Evolutionary conservation across 35 echinoderm and acorn worm species (phyloP), one percentile per base, ranked within the genome.

Genomic region (Antedon bifida): DNA sequence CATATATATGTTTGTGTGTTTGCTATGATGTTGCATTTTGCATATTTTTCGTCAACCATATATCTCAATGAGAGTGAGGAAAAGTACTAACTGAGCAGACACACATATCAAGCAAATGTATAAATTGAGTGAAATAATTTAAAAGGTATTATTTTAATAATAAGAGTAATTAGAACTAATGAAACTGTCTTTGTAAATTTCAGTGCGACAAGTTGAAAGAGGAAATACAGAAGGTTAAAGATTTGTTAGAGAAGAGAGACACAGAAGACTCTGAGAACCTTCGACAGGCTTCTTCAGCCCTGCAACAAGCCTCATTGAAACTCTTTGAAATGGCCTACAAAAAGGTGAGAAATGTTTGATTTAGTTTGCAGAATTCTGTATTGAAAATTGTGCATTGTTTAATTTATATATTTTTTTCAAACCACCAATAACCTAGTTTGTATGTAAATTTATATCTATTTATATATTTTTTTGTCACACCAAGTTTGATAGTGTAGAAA

Each of bases 301-400:
- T 97, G 4, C 94, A 97, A 34, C 94, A 97, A 77, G 84, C 94
- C 17, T 97, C 94, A 26, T 91, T 97, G 34, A 97, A 97, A 81
- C 94, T 97, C 84, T 97, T 97, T 84, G 94, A 97, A 83, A 87
- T 91, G 84, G 94, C 94, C 0, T 97, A 97, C 77, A 97, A 92
- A 81, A 97, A 97, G 90, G 94, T 92, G 44, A 86, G 90, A 34
- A 23, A 12, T 16, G 26, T 39, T 38, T 34, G 33, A 42, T 42
- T 42, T n/a, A n/a, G n/a, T n/a, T n/a, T n/a, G n/a, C n/a, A n/a
- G 38, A 13, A 42, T 42, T 42, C 4, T 42, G 38, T 42, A 42
- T 13, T 42, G 38, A 7, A 4, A 42, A 7, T 4, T 4, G 38
- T 42, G 38, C n/a, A n/a, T n/a, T n/a, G n/a, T n/a, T n/a, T n/a